Base-by-base conservation (phyloP, 2,888 invertebrate species). In the Xestobium rufovillosum region DNA sequence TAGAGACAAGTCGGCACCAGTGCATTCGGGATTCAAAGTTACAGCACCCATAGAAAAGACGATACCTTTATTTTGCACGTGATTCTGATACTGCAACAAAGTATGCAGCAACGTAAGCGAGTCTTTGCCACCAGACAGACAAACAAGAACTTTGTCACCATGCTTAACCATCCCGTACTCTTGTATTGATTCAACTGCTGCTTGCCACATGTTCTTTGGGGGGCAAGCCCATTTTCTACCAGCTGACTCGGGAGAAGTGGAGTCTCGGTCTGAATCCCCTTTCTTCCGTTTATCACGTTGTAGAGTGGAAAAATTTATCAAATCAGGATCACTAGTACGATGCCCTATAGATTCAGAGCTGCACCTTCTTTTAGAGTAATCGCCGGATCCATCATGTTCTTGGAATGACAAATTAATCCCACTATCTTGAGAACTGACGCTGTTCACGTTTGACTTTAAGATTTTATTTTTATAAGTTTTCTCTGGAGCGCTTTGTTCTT, bases 41-140 rank as follows among this genome's bases (percentile, higher is more conserved):
- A 85, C 81, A 1, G 83, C 81, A 0, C 76, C 74, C 43, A 78
- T 70, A 43, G 72, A 74, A 59, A 91, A 90, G 48, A 78, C 71
- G 26, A 86, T 73, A 9, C 85, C 87, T 60, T 84, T 80, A 2
- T 78, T 75, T 38, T 77, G 69, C 3, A 79, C 75, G 55, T 85
- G 81, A 61, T 78, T 83, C 67, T 86, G 84, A 63, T 88, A 88
- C 59, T 91, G 89, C 36, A 83, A 78, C 52, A 92, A 67, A 1
- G 84, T 80, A 60, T 92, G 91, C 0, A 92, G 68, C 6, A 92
- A 68, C 1, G 84, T 81, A n/a, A 91, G 66, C 0, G 90, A 90
- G 56, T 86, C 82, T 48, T 83, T 82, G 2, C 86, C 85, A 0
- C 85, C 88, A 0, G 89, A 88, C 28, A 92, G 67, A 57, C 91